Conservation (phyloP, 2,113 vertebrate species). For the Dipodomys spectabilis region DNA sequence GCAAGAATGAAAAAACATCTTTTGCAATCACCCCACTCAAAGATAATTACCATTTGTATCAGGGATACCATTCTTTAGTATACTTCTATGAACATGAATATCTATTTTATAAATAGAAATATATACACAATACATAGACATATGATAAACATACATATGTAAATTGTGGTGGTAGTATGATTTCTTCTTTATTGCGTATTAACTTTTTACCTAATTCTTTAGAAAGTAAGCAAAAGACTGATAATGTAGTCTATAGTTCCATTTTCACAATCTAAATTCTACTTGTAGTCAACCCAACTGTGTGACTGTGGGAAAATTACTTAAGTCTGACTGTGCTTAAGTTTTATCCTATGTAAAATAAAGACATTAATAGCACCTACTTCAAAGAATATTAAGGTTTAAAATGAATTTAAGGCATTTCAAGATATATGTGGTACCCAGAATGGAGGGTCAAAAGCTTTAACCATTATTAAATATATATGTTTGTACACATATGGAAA, state of each 20-base stretch:
- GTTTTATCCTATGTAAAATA: not conserved
- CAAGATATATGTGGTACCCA: not conserved
- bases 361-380: not conserved
- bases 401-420: slow-evolving; percentile 11
- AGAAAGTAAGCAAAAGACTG: not conserved
- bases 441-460: not conserved
- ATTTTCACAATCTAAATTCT: not conserved
- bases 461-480: not conserved
- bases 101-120: not conserved
- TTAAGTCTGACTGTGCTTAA: not conserved
- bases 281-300: not conserved
- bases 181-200: not conserved
- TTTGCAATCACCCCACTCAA: not conserved
- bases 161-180: not conserved
- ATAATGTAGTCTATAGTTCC: not conserved
- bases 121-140: not conserved
- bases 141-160: too few species aligned
- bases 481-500: not conserved
- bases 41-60: not conserved
- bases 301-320: not conserved
- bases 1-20: not conserved
- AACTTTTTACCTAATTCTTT: not conserved
- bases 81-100: not conserved
- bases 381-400: not conserved
- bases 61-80: not conserved